Percentiles rank a stretch among this genome's conserved stretches.
phyloP scores from a whole-genome alignment of 2,113 vertebrate genomes.

The Sterna hirundo region DNA sequence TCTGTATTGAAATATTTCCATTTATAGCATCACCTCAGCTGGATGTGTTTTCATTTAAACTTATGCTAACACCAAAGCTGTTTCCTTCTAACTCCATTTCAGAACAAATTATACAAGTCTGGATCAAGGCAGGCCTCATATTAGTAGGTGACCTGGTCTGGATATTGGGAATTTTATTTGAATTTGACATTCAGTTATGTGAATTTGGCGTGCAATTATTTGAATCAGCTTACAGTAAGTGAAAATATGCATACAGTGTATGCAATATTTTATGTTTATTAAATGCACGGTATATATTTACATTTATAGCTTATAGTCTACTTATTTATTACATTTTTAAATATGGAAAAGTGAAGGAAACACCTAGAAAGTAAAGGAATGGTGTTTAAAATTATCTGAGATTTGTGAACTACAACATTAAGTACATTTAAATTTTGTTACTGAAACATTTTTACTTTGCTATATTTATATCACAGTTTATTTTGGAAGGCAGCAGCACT shows the following conservation, averaged over 20 bases:
- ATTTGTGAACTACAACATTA: neutral
- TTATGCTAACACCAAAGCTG: neutral
- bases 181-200: neutral
- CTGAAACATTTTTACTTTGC: neutral
- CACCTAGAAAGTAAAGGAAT: neutral
- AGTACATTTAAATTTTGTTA: neutral
- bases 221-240: neutral
- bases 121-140: neutral
- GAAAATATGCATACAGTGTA: neutral
- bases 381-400: neutral
- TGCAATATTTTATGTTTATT: neutral
- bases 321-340: neutral
- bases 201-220: neutral
- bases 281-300: neutral
- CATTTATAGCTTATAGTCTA: neutral
- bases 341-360: neutral
- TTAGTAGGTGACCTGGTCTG: neutral
- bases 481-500: neutral
- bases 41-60: neutral
- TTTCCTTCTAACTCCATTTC: neutral
- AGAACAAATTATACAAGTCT: neutral
- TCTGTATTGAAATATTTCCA: neutral
- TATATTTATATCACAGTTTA: neutral
- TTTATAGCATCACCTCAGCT: neutral
- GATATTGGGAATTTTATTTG: neutral